These are phyloP conservation scores for Corynorhinus townsendii DNA, from an alignment of 2,113 vertebrate species.

Conservation along the genomic window DNA sequence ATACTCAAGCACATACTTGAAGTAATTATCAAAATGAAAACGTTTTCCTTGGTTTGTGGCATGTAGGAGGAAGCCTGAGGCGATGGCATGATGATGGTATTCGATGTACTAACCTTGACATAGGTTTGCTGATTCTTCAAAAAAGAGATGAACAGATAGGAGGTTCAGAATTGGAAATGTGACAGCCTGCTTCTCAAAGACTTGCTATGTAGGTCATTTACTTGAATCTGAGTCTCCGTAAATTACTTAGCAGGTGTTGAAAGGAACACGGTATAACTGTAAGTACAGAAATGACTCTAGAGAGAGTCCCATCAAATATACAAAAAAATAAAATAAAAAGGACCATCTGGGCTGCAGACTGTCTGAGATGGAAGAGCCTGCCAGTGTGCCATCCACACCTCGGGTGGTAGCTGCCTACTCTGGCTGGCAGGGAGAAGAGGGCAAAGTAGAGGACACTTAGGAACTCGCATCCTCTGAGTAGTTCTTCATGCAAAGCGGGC, in stretches of 20 bases:
- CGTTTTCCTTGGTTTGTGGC: constrained; percentile 21
- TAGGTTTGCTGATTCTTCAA: constrained; percentile 56
- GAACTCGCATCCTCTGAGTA: not conserved
- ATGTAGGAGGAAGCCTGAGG: constrained; percentile 31
- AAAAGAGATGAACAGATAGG: constrained; percentile 61
- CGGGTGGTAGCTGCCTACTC: not conserved
- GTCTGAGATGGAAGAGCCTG: not conserved
- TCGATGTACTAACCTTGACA: constrained; percentile 35
- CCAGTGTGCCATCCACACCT: not conserved
- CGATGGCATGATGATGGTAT: constrained; percentile 28
- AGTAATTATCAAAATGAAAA: constrained; percentile 48
- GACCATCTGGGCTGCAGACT: not conserved
- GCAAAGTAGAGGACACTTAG: not conserved
- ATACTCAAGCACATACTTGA: not conserved
- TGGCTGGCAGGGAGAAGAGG: not conserved
- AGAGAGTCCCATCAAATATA: not conserved
- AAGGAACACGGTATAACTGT: constrained; percentile 18
- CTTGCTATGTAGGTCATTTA: constrained; percentile 57
- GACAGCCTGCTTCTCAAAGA: constrained; percentile 29
- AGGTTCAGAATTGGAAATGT: constrained; percentile 42
- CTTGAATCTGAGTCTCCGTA: not conserved
- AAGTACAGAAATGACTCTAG: constrained; percentile 55
- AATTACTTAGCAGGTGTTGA: constrained; percentile 10
- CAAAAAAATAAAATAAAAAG: not conserved
- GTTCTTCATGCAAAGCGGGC: not conserved